A percentile compares a stretch with the other conserved stretches of the same genome.
phyloP scores from a whole-genome alignment of 2,113 vertebrate species.

The Chaetodon auriga region DNA sequence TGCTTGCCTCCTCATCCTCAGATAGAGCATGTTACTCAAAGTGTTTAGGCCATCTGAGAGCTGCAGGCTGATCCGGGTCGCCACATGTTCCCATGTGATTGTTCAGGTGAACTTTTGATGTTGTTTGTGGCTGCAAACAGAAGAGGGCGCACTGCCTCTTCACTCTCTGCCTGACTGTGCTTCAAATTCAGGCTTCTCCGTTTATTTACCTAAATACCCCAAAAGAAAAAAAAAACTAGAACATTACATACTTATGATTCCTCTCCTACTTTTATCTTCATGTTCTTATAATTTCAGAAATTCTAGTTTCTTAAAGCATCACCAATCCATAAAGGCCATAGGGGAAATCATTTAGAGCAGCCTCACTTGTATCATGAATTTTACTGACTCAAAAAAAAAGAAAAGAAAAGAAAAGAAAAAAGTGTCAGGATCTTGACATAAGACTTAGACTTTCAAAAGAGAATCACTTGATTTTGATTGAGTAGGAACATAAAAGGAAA shows the following conservation, averaged over 20 bases:
- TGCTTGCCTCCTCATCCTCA: background rate
- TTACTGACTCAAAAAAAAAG: background rate
- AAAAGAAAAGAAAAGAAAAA: background rate
- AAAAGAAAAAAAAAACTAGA: background rate
- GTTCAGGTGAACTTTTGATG: slow-evolving; percentile 51
- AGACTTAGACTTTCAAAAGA: background rate
- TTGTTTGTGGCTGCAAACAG: slow-evolving; percentile 80
- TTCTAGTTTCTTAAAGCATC: background rate
- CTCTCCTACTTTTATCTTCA: background rate
- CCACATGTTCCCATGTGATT: background rate
- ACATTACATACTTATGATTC: background rate
- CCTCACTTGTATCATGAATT: background rate
- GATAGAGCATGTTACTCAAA: background rate
- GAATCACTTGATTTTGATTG: background rate
- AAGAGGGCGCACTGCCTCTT: slow-evolving; percentile 80
- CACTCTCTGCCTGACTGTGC: background rate
- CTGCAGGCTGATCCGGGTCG: background rate
- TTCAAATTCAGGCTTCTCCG: background rate
- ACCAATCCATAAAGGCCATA: background rate
- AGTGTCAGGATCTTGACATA: background rate
- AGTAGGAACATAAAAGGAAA: background rate
- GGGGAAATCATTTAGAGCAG: background rate
- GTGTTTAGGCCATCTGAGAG: background rate
- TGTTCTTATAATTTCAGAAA: background rate
- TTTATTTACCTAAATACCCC: slow-evolving; percentile 15